A percentile compares a stretch with the other conserved stretches of the same genome.
phyloP scores from a whole-genome alignment of 2,888 invertebrate genomes.

The Rhagonycha fulva region DNA sequence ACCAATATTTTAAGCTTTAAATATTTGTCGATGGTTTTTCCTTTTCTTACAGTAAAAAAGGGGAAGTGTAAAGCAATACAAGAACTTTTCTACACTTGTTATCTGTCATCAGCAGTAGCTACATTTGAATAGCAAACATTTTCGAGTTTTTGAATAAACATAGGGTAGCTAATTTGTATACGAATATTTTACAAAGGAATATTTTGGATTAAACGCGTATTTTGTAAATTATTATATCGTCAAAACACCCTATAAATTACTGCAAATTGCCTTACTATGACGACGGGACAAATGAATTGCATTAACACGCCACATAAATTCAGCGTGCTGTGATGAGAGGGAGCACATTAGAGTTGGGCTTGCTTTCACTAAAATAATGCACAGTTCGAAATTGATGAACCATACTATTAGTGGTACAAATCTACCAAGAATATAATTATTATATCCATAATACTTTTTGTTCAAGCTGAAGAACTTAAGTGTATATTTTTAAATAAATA shows the following conservation, averaged over 20 bases:
- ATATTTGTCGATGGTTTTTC: not conserved
- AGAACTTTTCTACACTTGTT: conserved; percentile 25
- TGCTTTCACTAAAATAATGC: conserved; percentile 9
- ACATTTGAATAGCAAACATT: conserved; percentile 30
- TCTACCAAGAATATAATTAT: not conserved
- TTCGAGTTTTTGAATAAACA: conserved; percentile 30
- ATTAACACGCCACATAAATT: conserved; percentile 34
- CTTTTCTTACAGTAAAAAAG: not conserved
- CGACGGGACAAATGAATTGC: conserved; percentile 33
- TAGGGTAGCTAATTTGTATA: conserved; percentile 30
- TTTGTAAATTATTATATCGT: conserved; percentile 23
- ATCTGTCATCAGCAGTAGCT: conserved; percentile 23
- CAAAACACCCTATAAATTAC: conserved; percentile 31
- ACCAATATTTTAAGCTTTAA: not conserved
- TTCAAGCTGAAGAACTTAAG: not conserved
- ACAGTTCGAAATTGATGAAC: conserved; percentile 1
- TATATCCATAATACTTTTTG: not conserved
- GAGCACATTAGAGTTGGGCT: conserved; percentile 13
- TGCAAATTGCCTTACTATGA: conserved; percentile 32
- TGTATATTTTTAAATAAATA: not conserved
- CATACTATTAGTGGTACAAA: not conserved
- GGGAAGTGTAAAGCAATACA: conserved; percentile 31
- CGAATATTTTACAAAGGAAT: conserved; percentile 20
- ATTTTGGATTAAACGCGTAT: conserved; percentile 22
- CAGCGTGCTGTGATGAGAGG: conserved; percentile 21